Base-by-base conservation (phyloP, 2,888 invertebrate genomes). In the Noctua pronuba region DNA sequence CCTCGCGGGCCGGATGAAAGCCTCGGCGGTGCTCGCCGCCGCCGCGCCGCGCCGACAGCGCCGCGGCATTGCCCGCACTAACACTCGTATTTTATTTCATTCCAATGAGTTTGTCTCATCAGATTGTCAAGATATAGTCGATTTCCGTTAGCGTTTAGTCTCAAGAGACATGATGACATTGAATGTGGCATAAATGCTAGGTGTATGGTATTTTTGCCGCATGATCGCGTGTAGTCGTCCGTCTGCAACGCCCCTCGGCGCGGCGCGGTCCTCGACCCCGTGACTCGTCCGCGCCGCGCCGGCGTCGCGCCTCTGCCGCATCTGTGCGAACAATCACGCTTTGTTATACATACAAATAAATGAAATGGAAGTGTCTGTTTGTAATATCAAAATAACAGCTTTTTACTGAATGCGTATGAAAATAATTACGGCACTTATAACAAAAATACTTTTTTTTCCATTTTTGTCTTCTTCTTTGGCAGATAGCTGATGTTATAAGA, bases 181-280 rank as follows among this genome's bases (percentile, higher is more conserved):
- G 75, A 77, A 81, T 74, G 68, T 79, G 62, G 65, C 65, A 77
- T 69, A 77, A 83, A 68, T 65, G 65, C 70, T 74, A 70, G 73
- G 52, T 77, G 79, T 69, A 62, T 75, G 73, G 79, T 80, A 78
- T 72, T 77, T 80, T 79, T 80, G 82, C 81, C 85, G 80, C 86
- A 84, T 86, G 82, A 85, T 90, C 86, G 92, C 91, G 90, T 91
- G 91, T 90, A 86, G 89, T 82, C 88, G 88, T 86, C 86, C 89
- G 90, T 90, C 92, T 90, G 91, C 89, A 86, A 86, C 90, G 89
- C 89, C 85, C 86, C 79, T 70, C 73, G 75, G 71, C 64, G 74
- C 75, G 75, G 80, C 82, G 88, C 81, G 88, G 88, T 83, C 87
- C 81, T 58, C 73, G 83, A 79, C 86, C 86, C 70, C 83, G 71